phyloP scores from a whole-genome alignment of 2,113 vertebrate species.

The Cichladusa arquata region DNA sequence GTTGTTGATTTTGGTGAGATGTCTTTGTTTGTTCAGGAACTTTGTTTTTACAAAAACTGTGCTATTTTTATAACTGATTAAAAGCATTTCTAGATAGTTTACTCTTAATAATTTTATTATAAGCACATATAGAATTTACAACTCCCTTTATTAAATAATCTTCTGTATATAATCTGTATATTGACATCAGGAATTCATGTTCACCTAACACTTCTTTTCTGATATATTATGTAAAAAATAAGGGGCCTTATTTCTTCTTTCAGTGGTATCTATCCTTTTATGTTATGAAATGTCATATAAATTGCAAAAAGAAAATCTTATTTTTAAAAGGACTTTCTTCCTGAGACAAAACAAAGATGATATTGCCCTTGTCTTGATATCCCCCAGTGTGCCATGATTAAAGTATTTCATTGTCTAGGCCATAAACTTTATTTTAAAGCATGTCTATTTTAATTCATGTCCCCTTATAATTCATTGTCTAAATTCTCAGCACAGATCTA shows the following conservation, averaged over 20 bases:
- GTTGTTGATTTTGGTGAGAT: background rate
- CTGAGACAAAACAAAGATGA: background rate
- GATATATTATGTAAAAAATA: background rate
- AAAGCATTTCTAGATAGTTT: background rate
- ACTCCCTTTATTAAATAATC: background rate
- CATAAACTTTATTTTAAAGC: background rate
- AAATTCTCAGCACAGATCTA: background rate
- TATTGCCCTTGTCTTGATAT: background rate
- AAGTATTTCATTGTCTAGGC: background rate
- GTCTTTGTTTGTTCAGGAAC: background rate
- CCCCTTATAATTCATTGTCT: background rate
- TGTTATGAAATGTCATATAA: background rate
- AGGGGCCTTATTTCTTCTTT: background rate
- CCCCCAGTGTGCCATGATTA: background rate
- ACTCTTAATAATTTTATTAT: background rate
- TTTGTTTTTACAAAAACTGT: background rate
- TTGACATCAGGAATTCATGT: background rate
- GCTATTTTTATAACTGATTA: background rate
- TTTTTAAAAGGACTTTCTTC: background rate
- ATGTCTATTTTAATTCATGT: background rate
- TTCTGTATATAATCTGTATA: background rate
- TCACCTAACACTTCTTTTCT: background rate
- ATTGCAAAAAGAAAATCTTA: background rate
- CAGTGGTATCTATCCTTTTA: background rate
- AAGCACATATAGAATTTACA: background rate